These are phyloP conservation scores for Sitophilus oryzae DNA, from an alignment of 1,140 invertebrate species.

Conservation along the genomic window DNA sequence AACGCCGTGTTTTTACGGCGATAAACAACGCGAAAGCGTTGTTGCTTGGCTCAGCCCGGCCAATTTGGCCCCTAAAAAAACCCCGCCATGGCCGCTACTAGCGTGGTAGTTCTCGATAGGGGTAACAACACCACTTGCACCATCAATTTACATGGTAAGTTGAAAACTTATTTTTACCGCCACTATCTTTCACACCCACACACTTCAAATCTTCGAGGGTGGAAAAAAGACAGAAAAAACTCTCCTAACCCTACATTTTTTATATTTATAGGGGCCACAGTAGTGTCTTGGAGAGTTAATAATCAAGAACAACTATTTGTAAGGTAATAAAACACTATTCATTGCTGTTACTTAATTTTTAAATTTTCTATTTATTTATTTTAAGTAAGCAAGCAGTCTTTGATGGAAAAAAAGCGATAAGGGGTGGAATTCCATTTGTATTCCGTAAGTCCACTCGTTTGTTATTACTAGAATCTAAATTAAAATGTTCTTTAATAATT, in stretches of 20 bases:
- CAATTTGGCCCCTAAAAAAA: constrained; percentile 20
- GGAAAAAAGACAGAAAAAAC: constrained; percentile 27
- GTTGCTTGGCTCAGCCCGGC: constrained; percentile 20
- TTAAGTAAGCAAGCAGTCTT: constrained; percentile 88
- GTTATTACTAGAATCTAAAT: not conserved
- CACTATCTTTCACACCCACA: not conserved
- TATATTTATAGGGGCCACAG: constrained; percentile 71
- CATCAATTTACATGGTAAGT: constrained; percentile 88
- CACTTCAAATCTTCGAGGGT: constrained; percentile 1
- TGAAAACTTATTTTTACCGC: constrained; percentile 19
- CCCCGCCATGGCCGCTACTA: constrained; percentile 65
- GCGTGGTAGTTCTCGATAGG: constrained; percentile 86
- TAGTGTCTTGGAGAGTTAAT: constrained; percentile 90
- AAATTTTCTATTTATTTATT: constrained; percentile 37
- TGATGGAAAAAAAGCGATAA: constrained; percentile 90
- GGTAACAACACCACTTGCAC: constrained; percentile 93
- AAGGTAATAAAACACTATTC: constrained; percentile 62
- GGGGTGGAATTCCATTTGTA: constrained; percentile 91
- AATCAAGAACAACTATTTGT: constrained; percentile 93
- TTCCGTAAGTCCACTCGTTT: constrained; percentile 77
- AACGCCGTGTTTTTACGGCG: constrained; percentile 26
- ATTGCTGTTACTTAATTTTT: not conserved
- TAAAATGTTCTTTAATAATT: constrained; percentile 6
- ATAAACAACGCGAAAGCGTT: constrained; percentile 30
- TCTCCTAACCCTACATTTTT: constrained; percentile 40